A percentile compares a stretch with the other conserved stretches of the same genome.
Evolutionary conservation across 2,113 vertebrate species (phyloP).

Genomic region (Notiomystis cincta): DNA sequence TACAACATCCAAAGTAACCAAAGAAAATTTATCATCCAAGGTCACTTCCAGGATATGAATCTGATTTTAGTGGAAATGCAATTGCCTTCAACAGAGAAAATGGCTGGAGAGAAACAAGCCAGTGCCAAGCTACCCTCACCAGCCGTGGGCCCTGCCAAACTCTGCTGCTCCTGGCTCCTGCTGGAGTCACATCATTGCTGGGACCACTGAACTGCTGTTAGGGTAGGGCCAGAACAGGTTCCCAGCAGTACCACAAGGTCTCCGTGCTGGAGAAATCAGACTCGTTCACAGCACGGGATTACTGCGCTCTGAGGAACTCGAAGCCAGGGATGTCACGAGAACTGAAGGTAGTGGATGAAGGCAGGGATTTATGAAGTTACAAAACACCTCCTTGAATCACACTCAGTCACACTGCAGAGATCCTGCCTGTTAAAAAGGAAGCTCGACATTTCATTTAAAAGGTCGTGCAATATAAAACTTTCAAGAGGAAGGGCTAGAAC

Average conservation of each 20-base stretch:
- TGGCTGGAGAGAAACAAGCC: background rate
- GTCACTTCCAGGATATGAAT: background rate
- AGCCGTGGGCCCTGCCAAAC: background rate
- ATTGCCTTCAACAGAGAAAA: background rate
- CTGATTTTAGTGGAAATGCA: background rate
- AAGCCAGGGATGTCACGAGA: background rate
- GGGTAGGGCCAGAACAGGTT: fast-evolving
- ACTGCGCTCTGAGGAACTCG: background rate
- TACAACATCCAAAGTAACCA: background rate
- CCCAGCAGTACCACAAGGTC: background rate
- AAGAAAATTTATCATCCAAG: background rate
- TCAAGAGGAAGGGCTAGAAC: conserved; percentile 13
- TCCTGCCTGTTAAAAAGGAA: conserved; percentile 1
- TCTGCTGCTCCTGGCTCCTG: background rate
- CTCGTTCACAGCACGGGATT: background rate
- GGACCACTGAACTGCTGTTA: fast-evolving
- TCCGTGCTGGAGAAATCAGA: background rate
- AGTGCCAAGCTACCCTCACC: background rate
- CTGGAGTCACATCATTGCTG: background rate
- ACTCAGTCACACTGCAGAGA: background rate
- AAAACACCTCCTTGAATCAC: conserved; percentile 6
- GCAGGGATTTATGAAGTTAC: background rate
- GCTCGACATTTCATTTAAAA: conserved; percentile 32
- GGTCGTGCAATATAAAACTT: conserved; percentile 13
- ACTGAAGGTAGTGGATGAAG: background rate